Percentiles rank a stretch among this genome's conserved stretches.
These are phyloP conservation scores for Corythaeola cristata DNA, from an alignment of 2,113 vertebrate genomes.

Conservation along the genomic window DNA sequence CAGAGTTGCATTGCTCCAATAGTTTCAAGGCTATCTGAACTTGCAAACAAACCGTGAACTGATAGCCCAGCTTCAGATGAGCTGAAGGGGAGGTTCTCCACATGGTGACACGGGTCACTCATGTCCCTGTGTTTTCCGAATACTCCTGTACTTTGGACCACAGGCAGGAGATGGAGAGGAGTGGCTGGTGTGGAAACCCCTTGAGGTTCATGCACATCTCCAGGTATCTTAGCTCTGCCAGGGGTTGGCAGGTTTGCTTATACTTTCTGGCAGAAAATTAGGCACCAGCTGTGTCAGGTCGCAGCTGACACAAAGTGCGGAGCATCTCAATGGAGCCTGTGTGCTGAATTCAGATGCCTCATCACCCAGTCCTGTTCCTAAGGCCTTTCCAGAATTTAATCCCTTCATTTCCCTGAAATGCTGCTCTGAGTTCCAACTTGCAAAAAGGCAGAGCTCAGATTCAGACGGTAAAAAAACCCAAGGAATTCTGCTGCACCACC, in stretches of 20 bases:
- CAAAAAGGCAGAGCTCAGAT: neutral
- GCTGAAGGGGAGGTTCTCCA: neutral
- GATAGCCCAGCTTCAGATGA: neutral
- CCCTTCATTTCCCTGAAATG: neutral
- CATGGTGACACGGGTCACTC: rapidly evolving
- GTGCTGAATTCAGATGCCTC: neutral
- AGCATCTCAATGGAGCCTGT: neutral
- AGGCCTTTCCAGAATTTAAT: neutral
- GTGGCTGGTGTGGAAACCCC: neutral
- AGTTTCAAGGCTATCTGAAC: neutral
- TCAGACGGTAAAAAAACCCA: neutral
- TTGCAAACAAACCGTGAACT: neutral
- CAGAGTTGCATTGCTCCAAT: rapidly evolving
- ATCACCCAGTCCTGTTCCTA: neutral
- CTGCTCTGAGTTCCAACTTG: neutral
- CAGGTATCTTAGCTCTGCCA: neutral
- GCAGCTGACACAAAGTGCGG: neutral
- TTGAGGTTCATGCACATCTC: neutral
- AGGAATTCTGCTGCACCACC: neutral
- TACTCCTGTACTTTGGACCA: neutral
- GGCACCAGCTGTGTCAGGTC: neutral
- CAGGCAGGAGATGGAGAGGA: neutral
- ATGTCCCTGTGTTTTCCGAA: neutral
- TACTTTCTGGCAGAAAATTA: neutral
- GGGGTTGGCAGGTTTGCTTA: neutral